These are phyloP conservation scores for Euwallacea similis DNA, from an alignment of 1,140 invertebrate genomes.

Conservation along the genomic window DNA sequence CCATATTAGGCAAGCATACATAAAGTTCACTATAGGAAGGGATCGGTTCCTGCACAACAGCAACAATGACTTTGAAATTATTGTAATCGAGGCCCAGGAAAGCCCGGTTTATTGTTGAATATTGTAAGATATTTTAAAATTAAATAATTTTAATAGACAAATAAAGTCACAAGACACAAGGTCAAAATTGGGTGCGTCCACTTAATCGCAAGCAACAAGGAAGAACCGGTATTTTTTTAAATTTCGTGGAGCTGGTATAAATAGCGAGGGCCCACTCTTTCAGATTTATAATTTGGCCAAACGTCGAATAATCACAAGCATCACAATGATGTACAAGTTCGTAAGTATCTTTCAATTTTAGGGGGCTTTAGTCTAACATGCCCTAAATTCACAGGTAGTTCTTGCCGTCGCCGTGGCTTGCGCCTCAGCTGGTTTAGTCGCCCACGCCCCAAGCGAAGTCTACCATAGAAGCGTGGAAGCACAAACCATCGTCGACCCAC, in stretches of 20 bases:
- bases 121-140: not conserved
- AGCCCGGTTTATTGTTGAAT: not conserved
- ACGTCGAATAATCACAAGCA: conserved; percentile 8
- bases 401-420: conserved; percentile 59
- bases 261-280: conserved; percentile 1
- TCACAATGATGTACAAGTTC: conserved; percentile 52
- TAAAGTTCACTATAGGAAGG: no score
- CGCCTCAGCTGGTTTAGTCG: conserved; percentile 57
- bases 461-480: conserved; percentile 51
- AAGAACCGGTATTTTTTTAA: conserved; percentile 18
- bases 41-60: no score
- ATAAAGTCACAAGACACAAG: conserved; percentile 16
- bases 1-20: no score
- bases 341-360: conserved; percentile 50
- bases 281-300: conserved; percentile 12
- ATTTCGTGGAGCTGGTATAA: conserved; percentile 7
- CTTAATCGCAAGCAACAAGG: conserved; percentile 5
- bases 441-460: conserved; percentile 51
- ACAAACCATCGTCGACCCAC: conserved; percentile 53
- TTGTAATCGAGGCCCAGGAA: not conserved
- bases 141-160: conserved; percentile 5
- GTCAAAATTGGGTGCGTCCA: conserved; percentile 23
- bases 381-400: conserved; percentile 50
- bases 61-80: conserved; percentile 17
- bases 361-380: no score